Percentiles rank a stretch among this genome's conserved stretches.
phyloP scores from a whole-genome alignment of 2,888 invertebrate genomes.

The Acleris literana region DNA sequence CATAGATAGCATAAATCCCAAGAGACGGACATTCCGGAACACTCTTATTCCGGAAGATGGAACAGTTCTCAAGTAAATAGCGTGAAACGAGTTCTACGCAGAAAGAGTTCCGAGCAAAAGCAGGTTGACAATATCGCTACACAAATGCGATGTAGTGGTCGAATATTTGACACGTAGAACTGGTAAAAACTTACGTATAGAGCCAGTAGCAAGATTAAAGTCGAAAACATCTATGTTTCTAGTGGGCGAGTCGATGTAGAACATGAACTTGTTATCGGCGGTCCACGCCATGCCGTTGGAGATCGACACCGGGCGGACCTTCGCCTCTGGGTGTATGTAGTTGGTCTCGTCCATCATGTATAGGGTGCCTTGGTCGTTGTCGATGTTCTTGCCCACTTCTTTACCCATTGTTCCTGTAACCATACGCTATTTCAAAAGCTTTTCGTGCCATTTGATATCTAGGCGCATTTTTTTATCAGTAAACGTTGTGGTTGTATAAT shows the following conservation, averaged over 20 bases:
- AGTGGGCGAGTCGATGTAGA: conserved; percentile 90
- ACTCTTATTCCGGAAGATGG: too few relatives aligned
- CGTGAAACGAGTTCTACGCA: too few relatives aligned
- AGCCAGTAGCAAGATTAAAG: conserved; percentile 83
- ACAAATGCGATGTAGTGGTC: too few relatives aligned
- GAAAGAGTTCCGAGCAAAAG: too few relatives aligned
- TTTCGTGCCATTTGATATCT: not conserved
- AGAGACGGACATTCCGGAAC: too few relatives aligned
- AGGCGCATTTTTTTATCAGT: too few relatives aligned
- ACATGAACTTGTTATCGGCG: conserved; percentile 86
- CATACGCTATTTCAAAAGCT: not conserved
- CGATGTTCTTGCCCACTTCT: conserved; percentile 73
- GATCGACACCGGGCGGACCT: conserved; percentile 82
- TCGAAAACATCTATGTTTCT: conserved; percentile 87
- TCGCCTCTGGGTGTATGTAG: conserved; percentile 56
- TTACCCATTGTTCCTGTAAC: conserved; percentile 85
- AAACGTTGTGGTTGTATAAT: too few relatives aligned
- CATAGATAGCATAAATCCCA: too few relatives aligned
- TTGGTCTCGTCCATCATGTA: conserved; percentile 81
- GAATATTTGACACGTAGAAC: too few relatives aligned
- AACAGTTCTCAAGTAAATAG: too few relatives aligned
- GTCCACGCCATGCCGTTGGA: conserved; percentile 93
- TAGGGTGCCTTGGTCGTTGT: conserved; percentile 82
- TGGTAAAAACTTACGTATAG: conserved; percentile 81
- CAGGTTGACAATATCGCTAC: too few relatives aligned